phyloP scores from a whole-genome alignment of 2,113 vertebrate genomes.

The Paratilapia polleni region DNA sequence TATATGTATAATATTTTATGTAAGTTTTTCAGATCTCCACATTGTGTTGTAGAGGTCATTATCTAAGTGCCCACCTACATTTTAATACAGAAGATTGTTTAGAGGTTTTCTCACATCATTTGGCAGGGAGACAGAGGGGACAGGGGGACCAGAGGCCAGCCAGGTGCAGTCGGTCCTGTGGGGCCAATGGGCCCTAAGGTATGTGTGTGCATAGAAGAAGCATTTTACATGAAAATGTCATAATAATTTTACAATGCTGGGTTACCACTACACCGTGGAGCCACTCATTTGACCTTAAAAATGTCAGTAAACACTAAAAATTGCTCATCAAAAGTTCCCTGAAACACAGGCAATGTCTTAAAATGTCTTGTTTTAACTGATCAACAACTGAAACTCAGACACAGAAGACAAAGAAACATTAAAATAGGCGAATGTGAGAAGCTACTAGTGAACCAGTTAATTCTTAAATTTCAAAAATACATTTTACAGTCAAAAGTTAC shows the following conservation, averaged over 20 bases:
- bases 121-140: constrained; percentile 79
- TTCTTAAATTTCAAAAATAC: not conserved
- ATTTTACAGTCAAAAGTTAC: not conserved
- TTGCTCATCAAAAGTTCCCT: too few species aligned
- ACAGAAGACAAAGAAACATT: not conserved
- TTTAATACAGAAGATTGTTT: accelerated
- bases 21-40: too few species aligned
- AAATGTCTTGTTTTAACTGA: not conserved
- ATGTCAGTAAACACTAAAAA: too few species aligned
- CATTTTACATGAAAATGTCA: not conserved
- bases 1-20: too few species aligned
- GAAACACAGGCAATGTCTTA: not conserved
- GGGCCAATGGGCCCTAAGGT: constrained; percentile 79
- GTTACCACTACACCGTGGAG: too few species aligned
- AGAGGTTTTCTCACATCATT: not conserved
- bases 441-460: not conserved
- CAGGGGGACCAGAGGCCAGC: constrained; percentile 72
- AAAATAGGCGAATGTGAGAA: not conserved
- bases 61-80: not conserved
- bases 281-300: too few species aligned
- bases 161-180: constrained; percentile 66
- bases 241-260: not conserved
- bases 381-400: too few species aligned
- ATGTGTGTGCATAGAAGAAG: not conserved
- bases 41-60: too few species aligned